phyloP scores from a whole-genome alignment of 1,140 invertebrate species.

The Apis dorsata region DNA sequence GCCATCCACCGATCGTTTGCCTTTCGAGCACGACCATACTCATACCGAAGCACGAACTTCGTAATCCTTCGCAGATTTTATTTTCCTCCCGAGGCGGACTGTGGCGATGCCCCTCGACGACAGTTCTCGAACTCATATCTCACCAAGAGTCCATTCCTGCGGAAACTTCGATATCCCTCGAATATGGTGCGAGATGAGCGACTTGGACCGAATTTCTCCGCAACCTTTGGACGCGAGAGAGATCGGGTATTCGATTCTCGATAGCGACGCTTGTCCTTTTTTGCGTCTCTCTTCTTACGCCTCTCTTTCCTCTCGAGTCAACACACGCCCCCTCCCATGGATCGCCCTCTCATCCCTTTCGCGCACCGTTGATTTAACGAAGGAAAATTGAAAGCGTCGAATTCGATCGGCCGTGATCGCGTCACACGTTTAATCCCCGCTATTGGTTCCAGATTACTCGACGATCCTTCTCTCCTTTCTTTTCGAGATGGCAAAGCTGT shows the following conservation, averaged over 20 bases:
- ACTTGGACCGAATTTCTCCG: conserved; percentile 49
- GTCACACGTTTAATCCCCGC: conserved; percentile 37
- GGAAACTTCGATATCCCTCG: conserved; percentile 66
- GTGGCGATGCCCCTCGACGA: conserved; percentile 36
- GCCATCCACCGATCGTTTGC: conserved; percentile 49
- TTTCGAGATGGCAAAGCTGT: too few species aligned
- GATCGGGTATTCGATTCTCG: conserved; percentile 28
- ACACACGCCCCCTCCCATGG: not conserved
- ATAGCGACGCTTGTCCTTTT: conserved; percentile 44
- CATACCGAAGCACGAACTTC: conserved; percentile 37
- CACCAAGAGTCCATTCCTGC: conserved; percentile 60
- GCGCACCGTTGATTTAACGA: conserved; percentile 12
- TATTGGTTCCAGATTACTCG: not conserved
- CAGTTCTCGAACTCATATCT: conserved; percentile 67
- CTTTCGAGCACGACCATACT: conserved; percentile 23
- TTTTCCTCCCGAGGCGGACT: conserved; percentile 45
- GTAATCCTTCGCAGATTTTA: conserved; percentile 66
- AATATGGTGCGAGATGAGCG: conserved; percentile 50
- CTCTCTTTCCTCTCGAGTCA: not conserved
- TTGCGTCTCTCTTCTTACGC: not conserved
- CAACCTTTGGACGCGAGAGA: conserved; percentile 25
- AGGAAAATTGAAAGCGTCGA: conserved; percentile 25
- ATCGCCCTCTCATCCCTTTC: not conserved
- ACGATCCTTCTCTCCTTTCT: not conserved
- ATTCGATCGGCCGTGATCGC: conserved; percentile 39